Evolutionary conservation across 2,888 invertebrate genomes (phyloP), one percentile per base, ranked within the genome.

Genomic region (Apamea epomidion): DNA sequence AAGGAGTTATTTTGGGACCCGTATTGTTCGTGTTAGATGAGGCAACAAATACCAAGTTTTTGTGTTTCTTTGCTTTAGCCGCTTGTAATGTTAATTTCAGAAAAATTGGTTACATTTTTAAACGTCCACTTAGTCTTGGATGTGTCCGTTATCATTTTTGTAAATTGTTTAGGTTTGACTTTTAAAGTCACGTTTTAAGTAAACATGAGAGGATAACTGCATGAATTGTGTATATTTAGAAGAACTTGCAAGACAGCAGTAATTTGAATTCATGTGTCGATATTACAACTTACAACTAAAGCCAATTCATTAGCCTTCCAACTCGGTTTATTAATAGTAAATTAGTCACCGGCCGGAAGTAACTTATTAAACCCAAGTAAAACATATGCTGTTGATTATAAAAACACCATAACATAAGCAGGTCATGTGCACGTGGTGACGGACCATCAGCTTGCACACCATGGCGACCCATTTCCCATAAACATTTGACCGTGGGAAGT

Each of bases 1-100:
- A 93, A 93, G 93, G 92, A 86, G 92, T 92, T 95, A 96, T 95
- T 95, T 93, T 92, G 54, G 93, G 90, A 85, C 90, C 91, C 82
- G 84, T 91, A 92, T 92, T 93, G 93, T 93, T 81, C 29, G 74
- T 67, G 42, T 81, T 93, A 90, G 91, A 90, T 87, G 76, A 90
- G 81, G 83, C 88, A 86, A 82, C 74, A 89, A 87, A 83, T 69
- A 80, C 58, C 3, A 74, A 73, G 29, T 74, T 74, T 76, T 69
- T 83, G 72, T 85, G 62, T 67, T 76, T 73, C 70, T 77, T 82
- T 70, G 42, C 54, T 73, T 70, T 58, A 48, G 18, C 64, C 60
- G 29, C 73, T 69, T 77, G 73, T 76, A 42, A 58, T 77, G 58
- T 74, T 75, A 77, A 72, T 79, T 83, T 81, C 6, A 60, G n/a